A percentile compares a stretch with the other conserved stretches of the same genome.
phyloP scores from a whole-genome alignment of 1,140 invertebrate genomes.

The Lepidostoma basale region DNA sequence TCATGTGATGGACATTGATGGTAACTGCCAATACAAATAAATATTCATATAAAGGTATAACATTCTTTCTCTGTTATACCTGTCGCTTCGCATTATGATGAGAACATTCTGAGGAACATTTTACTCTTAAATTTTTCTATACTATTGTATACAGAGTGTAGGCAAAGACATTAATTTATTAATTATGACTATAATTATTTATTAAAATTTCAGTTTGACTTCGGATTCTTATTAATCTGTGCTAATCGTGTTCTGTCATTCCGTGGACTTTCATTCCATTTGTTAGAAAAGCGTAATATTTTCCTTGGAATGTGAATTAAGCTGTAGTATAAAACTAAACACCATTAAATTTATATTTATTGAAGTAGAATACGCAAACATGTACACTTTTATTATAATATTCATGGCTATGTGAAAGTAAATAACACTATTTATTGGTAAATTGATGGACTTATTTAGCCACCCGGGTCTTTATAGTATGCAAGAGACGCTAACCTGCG shows the following conservation, averaged over 20 bases:
- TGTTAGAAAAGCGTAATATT: constrained; percentile 17
- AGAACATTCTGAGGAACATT: constrained; percentile 36
- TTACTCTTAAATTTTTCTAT: not conserved
- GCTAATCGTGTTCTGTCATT: constrained; percentile 6
- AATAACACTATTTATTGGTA: constrained; percentile 18
- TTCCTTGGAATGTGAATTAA: constrained; percentile 35
- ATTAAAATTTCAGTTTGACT: no score
- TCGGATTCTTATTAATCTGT: no score
- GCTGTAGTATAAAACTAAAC: constrained; percentile 12
- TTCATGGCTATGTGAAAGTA: constrained; percentile 25
- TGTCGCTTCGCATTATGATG: constrained; percentile 26
- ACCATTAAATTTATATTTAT: constrained; percentile 25
- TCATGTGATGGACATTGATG: constrained; percentile 16
- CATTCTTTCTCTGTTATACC: not conserved
- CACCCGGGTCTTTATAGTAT: not conserved
- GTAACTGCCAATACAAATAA: constrained; percentile 23
- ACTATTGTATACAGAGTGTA: no score
- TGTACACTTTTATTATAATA: constrained; percentile 28
- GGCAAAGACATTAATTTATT: no score
- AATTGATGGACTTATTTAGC: constrained; percentile 5
- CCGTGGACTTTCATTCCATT: constrained; percentile 10
- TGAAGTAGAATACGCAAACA: constrained; percentile 6
- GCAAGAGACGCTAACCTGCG: no score
- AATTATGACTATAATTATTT: no score
- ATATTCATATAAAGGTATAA: constrained; percentile 23